A percentile compares a stretch with the other conserved stretches of the same genome.
Conservation (phyloP, 2,113 vertebrate species). For the Dendrocopos noguchii region DNA sequence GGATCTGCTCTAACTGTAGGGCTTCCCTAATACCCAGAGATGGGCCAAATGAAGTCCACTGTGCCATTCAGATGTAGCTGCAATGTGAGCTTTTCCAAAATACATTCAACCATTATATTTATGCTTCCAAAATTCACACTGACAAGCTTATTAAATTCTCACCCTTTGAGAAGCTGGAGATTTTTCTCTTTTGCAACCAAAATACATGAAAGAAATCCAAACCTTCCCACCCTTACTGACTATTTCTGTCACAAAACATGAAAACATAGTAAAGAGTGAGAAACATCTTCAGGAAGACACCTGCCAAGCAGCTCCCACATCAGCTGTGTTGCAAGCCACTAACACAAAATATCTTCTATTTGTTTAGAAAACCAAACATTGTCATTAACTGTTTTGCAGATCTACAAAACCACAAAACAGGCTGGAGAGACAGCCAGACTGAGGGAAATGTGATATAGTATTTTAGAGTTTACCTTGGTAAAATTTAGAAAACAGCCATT, state of each 20-base stretch:
- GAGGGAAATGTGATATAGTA: background rate
- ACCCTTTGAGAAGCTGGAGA: background rate
- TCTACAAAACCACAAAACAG: background rate
- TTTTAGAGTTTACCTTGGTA: background rate
- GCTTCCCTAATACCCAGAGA: background rate
- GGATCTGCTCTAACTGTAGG: background rate
- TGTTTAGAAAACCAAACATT: background rate
- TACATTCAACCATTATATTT: background rate
- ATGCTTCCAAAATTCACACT: background rate
- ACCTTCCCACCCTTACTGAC: background rate
- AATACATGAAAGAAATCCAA: background rate
- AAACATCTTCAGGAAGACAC: background rate
- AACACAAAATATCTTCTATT: background rate
- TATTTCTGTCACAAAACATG: background rate
- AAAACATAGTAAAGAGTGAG: background rate
- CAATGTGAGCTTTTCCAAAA: background rate
- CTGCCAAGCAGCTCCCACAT: background rate
- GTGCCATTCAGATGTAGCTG: background rate
- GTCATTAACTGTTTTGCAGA: background rate
- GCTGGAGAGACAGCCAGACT: background rate
- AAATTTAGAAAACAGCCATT: background rate
- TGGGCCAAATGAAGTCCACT: background rate
- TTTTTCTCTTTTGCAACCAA: background rate
- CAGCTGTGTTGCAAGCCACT: background rate
- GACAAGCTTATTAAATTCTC: background rate